phyloP scores from a whole-genome alignment of 2,113 vertebrate genomes.

The Meriones unguiculatus region DNA sequence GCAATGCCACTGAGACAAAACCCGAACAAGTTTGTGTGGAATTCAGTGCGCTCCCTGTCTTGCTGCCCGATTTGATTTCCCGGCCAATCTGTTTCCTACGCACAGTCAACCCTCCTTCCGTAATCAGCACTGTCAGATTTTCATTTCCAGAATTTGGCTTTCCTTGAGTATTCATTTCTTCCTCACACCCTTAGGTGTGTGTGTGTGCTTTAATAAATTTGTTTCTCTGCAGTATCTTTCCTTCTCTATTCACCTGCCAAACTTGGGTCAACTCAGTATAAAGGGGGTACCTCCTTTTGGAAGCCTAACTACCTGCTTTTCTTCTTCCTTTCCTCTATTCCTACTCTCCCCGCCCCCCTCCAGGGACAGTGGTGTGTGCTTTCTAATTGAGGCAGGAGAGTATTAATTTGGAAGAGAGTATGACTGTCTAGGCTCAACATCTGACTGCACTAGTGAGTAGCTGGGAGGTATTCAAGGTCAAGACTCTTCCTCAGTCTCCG shows the following conservation, averaged over 20 bases:
- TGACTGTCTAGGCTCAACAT: neutral
- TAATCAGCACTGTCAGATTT: too few species aligned
- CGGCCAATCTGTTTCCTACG: too few species aligned
- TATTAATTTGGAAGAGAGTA: neutral
- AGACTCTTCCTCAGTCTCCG: neutral
- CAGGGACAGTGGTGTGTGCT: neutral
- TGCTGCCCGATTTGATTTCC: neutral
- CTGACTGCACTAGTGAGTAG: neutral
- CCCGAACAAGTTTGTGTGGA: too few species aligned
- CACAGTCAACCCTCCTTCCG: neutral
- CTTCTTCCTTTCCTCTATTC: neutral
- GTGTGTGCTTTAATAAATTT: neutral
- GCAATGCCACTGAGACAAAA: neutral
- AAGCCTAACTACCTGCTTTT: neutral
- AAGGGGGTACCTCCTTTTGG: neutral
- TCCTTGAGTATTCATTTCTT: neutral
- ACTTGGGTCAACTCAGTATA: neutral
- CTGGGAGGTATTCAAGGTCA: neutral
- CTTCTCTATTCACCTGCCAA: neutral
- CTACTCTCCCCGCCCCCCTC: neutral
- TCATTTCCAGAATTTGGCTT: neutral
- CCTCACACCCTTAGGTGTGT: neutral
- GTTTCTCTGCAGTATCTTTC: neutral
- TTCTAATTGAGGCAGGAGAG: neutral
- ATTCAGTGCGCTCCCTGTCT: neutral